Base-by-base conservation (phyloP, 2,797 vertebrate species). In the Xyrichtys novacula region DNA sequence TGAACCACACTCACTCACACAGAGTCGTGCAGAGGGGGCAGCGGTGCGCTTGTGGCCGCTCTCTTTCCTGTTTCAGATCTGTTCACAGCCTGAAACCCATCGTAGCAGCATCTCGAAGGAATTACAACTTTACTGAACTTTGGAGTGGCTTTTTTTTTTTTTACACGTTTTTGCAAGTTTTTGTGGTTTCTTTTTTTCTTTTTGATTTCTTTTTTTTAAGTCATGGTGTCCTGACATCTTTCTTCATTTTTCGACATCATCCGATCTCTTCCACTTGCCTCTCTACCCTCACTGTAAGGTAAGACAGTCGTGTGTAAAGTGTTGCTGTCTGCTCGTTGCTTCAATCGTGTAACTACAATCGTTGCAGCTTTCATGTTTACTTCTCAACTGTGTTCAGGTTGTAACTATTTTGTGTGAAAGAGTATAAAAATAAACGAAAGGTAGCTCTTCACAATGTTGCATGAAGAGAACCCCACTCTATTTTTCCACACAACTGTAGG, bases 31-130 rank as follows among this genome's bases (percentile, higher is more conserved):
- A 20, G 39, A 38, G 11, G 15, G 8, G 2, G 12, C 16, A 26
- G 54, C 3, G 39, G 14, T 0, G 38, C n/a, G 53, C 3, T 3
- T 15, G 44, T 16, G 19, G 20, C 7, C 11, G 28, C 47, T 20
- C 39, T 7, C 46, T 52, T 80, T 71, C 67, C 74, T 71, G 66
- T 63, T 57, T 57, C 58, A 6, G 16, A 8, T 7, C 26, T 3
- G 17, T 52, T 29, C 20, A 28, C 70, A 22, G 20, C 60, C 42
- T 53, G 28, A 25, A 16, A 26, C 19, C 4, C 31, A 36, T 31
- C 14, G 23, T 19, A 3, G 2, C 1, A 4, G 2, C 4, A 17
- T 6, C 8, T 17, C 28, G 17, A 11, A 26, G 40, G 26, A 23
- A 23, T 53, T 20, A 29, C 31, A 17, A 0, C n/a, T 10, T 7